Evolutionary conservation across 2,888 invertebrate genomes (phyloP), one percentile per base, ranked within the genome.

Genomic region (Notodonta dromedarius): DNA sequence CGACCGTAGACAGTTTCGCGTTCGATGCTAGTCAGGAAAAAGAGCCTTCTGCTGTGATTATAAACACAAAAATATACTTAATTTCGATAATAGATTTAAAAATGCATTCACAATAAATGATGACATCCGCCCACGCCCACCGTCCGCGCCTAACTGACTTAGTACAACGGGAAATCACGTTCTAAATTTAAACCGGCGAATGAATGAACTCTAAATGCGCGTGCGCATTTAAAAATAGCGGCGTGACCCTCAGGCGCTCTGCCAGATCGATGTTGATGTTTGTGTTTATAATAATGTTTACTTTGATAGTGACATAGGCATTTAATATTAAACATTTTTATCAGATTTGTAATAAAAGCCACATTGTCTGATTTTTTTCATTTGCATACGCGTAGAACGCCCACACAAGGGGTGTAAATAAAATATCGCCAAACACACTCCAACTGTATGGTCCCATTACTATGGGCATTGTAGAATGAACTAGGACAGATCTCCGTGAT

Each of bases 161-260:
- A 73, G 59, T 73, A 70, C 76, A 71, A 78, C 77, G 79, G 78
- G 74, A 80, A 79, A 78, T 71, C 75, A 70, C 72, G 73, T 82
- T 86, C 88, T 87, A 87, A 80, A 82, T 85, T 81, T 86, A 86
- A 83, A 82, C 69, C 56, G 61, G 72, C 75, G 86, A 86, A 89
- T 91, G 90, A 91, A 91, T 91, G 90, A 91, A 91, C 90, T 88
- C 81, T 82, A 77, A 79, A 83, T 86, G 90, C 87, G 88, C 81
- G 83, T 76, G 82, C 86, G 85, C 83, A 74, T 73, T 70, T 74
- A 80, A 84, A 89, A 85, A 88, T 80, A 76, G 74, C 72, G 74
- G 61, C 74, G 74, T 84, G 85, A 85, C 86, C 84, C 83, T 75
- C 85, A 80, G 81, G 78, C 84, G 67, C 57, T 61, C 58, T 74